Evolutionary conservation across 2,888 invertebrate species (phyloP), one percentile per base, ranked within the genome.

Genomic region (Caradrina kadenii): DNA sequence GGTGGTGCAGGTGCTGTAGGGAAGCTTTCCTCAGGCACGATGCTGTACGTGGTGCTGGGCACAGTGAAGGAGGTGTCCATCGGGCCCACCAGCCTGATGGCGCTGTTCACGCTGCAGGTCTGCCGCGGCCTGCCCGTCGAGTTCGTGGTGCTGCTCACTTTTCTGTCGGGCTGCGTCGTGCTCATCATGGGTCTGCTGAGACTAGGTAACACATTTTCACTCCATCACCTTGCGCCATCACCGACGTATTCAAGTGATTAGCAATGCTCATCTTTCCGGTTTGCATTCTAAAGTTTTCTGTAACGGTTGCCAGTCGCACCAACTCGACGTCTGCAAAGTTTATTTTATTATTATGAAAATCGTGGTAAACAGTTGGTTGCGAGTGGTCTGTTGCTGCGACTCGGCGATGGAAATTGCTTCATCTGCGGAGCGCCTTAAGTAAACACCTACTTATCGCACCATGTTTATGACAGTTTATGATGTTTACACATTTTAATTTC

Each of bases 81-180:
- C 80, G 98, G 99, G n/a, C 99, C 99, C 0, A 99, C 99, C 0
- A 98, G 99, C 83, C 96, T 99, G 73, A 98, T 99, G 98, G 97
- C 99, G 48, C 96, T 99, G 63, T 94, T 99, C 85, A 98, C 98
- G 45, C 95, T 97, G 75, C 97, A 98, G 87, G 97, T 97, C 83
- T 97, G 97, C 62, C 96, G 96, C 74, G 97, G 96, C 35, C 96
- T 97, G 83, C 97, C 98, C 1, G 88, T 97, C 0, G 97, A 98
- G 86, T 97, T 97, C 89, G 97, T 98, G 13, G 96, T 98, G 73
- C 96, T 98, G 64, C 96, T 99, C 26, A 96, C 97, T 26, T 98
- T 99, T 90, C 92, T 98, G 11, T 96, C 97, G 10, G 99, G 99
- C 39, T 96, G 97, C 83, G 96, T 98, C 26, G 98, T 98, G 87